These are phyloP conservation scores for Hippasteria phrygiana DNA, from an alignment of 53 echinoderm and acorn worm species.

Conservation along the genomic window DNA sequence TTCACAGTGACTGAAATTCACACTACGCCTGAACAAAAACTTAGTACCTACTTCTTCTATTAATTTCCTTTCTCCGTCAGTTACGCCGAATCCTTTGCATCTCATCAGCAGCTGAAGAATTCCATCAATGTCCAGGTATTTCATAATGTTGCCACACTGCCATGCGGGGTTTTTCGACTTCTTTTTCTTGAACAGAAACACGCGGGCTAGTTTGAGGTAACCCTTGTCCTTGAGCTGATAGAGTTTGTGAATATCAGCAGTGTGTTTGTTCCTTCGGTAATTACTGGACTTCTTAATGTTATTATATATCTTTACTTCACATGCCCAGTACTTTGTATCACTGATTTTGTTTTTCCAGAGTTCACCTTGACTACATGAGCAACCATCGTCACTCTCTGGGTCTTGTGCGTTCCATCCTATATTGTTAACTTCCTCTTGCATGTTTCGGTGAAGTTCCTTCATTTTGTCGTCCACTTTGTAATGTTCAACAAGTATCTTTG, in stretches of 20 bases:
- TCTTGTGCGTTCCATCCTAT: not conserved
- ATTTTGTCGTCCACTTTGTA: not conserved
- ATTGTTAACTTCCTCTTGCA: not conserved
- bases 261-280: not conserved
- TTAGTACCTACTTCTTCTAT: no score
- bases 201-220: not conserved
- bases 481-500: not conserved
- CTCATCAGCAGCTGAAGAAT: not conserved
- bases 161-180: not conserved
- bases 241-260: not conserved
- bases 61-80: no score
- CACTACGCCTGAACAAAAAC: no score
- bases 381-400: not conserved
- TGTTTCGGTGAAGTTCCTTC: not conserved
- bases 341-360: constrained; percentile 9
- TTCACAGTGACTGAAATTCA: no score
- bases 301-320: not conserved
- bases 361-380: not conserved
- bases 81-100: no score
- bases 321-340: not conserved
- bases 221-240: not conserved
- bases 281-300: not conserved
- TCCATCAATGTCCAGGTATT: constrained; percentile 3
- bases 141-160: not conserved
- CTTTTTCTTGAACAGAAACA: constrained; percentile 20